Percentiles rank a stretch among this genome's conserved stretches.
phyloP scores from a whole-genome alignment of 37 sponge, comb jelly and placozoan genomes.

The Mnemiopsis leidyi region DNA sequence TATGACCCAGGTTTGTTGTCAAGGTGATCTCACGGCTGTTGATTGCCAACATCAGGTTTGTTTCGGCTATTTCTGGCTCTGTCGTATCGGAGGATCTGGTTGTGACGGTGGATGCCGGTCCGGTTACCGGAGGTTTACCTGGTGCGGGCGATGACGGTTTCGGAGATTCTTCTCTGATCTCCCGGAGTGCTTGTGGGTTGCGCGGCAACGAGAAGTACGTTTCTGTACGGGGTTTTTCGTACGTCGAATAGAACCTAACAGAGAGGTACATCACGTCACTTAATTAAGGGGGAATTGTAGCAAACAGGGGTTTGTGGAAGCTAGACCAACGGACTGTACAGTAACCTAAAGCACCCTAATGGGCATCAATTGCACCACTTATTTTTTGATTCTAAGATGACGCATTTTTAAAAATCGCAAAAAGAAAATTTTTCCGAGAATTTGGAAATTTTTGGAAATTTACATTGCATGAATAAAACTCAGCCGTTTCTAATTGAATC shows the following conservation, averaged over 20 bases:
- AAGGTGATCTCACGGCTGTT: not conserved
- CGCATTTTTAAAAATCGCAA: too few species aligned
- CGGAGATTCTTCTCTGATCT: not conserved
- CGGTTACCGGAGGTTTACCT: not conserved
- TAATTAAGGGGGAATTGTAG: too few species aligned
- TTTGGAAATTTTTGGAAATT: too few species aligned
- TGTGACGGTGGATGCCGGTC: not conserved
- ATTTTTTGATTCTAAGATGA: too few species aligned
- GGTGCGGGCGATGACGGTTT: not conserved
- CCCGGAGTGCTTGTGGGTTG: not conserved
- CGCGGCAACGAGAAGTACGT: not conserved
- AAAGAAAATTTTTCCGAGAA: too few species aligned
- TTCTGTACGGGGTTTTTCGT: not conserved
- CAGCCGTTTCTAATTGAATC: too few species aligned
- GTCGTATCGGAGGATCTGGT: constrained; percentile 22
- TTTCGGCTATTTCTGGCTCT: constrained; percentile 51
- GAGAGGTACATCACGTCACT: too few species aligned
- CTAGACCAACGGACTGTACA: too few species aligned
- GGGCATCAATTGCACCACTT: too few species aligned
- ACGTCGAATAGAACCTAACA: not conserved
- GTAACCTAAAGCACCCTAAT: too few species aligned
- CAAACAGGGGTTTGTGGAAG: too few species aligned
- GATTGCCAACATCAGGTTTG: constrained; percentile 27
- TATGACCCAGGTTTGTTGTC: constrained; percentile 54
- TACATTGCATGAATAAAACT: too few species aligned